Percentiles rank a stretch among this genome's conserved stretches.
These are phyloP conservation scores for Diaphora mendica DNA, from an alignment of 2,888 invertebrate species.

Conservation along the genomic window DNA sequence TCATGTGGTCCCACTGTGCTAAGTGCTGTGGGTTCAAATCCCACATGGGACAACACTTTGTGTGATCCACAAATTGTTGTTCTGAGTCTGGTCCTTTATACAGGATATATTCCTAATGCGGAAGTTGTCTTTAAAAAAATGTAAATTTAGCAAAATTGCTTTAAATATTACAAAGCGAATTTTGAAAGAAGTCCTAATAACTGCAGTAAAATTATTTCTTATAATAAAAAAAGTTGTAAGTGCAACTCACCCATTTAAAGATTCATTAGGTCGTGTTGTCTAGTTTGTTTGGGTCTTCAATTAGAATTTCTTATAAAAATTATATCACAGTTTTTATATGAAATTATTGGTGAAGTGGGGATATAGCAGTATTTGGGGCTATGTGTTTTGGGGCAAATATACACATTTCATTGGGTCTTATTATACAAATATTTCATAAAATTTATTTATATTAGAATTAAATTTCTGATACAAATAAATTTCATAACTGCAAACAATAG, in stretches of 20 bases:
- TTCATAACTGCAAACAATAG: constrained; percentile 45
- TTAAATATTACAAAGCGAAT: neutral
- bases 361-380: constrained; percentile 36
- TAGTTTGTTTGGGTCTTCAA: constrained; percentile 40
- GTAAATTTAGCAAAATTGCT: neutral
- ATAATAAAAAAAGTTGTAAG: constrained; percentile 19
- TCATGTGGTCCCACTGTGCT: too few relatives aligned
- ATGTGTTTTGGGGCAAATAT: constrained; percentile 37
- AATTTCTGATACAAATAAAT: constrained; percentile 32
- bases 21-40: too few relatives aligned
- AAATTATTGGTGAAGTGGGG: constrained; percentile 33
- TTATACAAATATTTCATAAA: constrained; percentile 25
- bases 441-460: constrained; percentile 45
- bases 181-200: neutral
- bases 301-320: constrained; percentile 36
- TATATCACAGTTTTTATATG: constrained; percentile 30
- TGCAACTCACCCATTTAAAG: constrained; percentile 34
- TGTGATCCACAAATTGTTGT: too few relatives aligned
- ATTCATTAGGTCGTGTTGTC: constrained; percentile 23
- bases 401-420: constrained; percentile 20
- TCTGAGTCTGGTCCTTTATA: too few relatives aligned
- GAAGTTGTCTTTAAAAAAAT: too few relatives aligned
- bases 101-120: too few relatives aligned
- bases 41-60: too few relatives aligned
- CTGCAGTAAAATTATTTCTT: neutral